phyloP scores from a whole-genome alignment of 2,113 vertebrate genomes.

The Cairina moschata region DNA sequence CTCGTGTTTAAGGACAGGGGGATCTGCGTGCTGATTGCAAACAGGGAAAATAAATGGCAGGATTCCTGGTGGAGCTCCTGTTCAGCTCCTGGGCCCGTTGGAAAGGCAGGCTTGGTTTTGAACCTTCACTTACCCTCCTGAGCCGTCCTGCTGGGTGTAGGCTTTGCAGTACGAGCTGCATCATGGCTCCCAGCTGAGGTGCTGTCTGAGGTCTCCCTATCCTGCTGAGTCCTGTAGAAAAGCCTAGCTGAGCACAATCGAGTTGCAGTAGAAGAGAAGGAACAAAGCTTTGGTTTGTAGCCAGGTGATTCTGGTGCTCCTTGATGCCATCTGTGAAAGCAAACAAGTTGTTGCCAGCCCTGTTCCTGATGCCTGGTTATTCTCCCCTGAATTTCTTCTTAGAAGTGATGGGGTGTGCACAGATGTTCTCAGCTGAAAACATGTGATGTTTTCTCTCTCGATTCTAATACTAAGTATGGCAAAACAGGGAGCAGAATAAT shows the following conservation, averaged over 20 bases:
- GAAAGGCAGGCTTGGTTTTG: not conserved
- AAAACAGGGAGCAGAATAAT: not conserved
- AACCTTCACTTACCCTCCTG: not conserved
- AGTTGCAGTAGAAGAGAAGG: not conserved
- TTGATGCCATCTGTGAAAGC: not conserved
- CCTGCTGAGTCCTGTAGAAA: not conserved
- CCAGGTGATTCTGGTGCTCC: not conserved
- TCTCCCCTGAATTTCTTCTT: not conserved
- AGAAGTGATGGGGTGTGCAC: not conserved
- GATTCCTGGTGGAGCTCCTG: not conserved
- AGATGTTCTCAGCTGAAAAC: not conserved
- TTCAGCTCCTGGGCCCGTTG: not conserved
- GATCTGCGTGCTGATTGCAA: not conserved
- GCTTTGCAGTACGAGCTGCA: not conserved
- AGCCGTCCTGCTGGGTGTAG: not conserved
- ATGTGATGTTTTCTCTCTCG: not conserved
- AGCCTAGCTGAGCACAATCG: not conserved
- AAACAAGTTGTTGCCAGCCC: not conserved
- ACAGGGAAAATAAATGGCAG: not conserved
- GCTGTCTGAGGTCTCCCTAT: not conserved
- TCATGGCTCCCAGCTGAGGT: not conserved
- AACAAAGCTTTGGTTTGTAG: not conserved
- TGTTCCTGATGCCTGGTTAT: not conserved
- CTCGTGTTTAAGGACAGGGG: not conserved
- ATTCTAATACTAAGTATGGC: not conserved